These are phyloP conservation scores for Theristicus caerulescens DNA, from an alignment of 2,113 vertebrate species.

Conservation along the genomic window DNA sequence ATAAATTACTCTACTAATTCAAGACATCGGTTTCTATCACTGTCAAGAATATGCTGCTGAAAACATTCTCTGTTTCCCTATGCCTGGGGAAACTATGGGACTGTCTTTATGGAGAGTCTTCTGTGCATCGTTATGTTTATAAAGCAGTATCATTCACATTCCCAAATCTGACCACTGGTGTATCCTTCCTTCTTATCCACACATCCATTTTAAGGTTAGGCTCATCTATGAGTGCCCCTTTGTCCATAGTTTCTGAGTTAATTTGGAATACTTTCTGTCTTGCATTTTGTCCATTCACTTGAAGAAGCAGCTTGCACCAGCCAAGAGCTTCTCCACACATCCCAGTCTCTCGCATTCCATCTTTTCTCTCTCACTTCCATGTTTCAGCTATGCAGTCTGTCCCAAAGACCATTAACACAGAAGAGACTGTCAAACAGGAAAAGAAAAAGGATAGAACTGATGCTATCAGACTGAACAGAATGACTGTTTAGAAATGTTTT, in stretches of 20 bases:
- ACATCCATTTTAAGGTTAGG: neutral
- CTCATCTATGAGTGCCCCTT: neutral
- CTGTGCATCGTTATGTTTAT: rapidly evolving
- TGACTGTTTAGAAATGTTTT: neutral
- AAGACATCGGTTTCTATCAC: neutral
- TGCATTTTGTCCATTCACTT: neutral
- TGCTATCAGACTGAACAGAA: neutral
- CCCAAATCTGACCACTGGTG: neutral
- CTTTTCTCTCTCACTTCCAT: neutral
- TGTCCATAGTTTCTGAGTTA: neutral
- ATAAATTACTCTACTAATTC: neutral
- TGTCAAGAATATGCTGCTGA: neutral
- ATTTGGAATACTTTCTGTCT: neutral
- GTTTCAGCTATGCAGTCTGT: neutral
- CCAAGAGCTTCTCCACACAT: neutral
- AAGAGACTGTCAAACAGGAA: neutral
- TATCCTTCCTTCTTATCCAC: neutral
- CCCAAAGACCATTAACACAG: neutral
- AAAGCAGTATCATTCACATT: neutral
- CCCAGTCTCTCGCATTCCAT: neutral
- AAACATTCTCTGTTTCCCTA: neutral
- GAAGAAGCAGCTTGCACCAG: neutral
- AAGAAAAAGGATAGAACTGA: neutral
- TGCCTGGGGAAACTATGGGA: neutral
- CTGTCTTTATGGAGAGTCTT: neutral